A percentile compares a stretch with the other conserved stretches of the same genome.
Evolutionary conservation across 2,797 vertebrate species (phyloP).

Genomic region (Botia kubotai): DNA sequence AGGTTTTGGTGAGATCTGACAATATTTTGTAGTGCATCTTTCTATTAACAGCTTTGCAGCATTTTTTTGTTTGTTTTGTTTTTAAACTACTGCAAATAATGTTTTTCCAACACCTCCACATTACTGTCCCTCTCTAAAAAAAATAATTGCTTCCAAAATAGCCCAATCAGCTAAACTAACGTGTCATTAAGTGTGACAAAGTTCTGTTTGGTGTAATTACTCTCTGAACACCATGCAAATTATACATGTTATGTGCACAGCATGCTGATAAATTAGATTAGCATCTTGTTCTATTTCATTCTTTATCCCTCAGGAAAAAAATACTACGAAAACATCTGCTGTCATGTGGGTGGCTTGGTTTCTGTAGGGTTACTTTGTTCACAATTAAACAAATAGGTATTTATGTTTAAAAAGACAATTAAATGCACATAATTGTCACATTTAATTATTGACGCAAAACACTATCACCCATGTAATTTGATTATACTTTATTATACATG

Average conservation of each 20-base stretch:
- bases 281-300: slow-evolving; percentile 38
- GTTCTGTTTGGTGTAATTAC: slow-evolving; percentile 43
- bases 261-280: slow-evolving; percentile 53
- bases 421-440: not conserved
- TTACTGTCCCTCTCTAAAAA: slow-evolving; percentile 21
- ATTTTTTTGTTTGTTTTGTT: not conserved
- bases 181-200: slow-evolving; percentile 56
- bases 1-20: no score
- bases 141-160: slow-evolving; percentile 23
- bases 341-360: not conserved
- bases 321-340: not conserved
- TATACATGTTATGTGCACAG: slow-evolving; percentile 40
- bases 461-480: not conserved
- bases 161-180: slow-evolving; percentile 39
- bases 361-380: not conserved
- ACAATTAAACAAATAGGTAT: not conserved
- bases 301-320: not conserved
- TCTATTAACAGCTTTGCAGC: no score
- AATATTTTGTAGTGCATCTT: no score
- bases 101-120: slow-evolving; percentile 9
- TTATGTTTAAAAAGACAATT: not conserved
- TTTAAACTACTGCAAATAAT: slow-evolving; percentile 25
- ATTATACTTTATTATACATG: not conserved
- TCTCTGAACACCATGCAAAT: slow-evolving; percentile 19
- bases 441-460: not conserved